Conservation (phyloP, 2,888 invertebrate genomes). For the Venustoraphidia nigricollis region DNA sequence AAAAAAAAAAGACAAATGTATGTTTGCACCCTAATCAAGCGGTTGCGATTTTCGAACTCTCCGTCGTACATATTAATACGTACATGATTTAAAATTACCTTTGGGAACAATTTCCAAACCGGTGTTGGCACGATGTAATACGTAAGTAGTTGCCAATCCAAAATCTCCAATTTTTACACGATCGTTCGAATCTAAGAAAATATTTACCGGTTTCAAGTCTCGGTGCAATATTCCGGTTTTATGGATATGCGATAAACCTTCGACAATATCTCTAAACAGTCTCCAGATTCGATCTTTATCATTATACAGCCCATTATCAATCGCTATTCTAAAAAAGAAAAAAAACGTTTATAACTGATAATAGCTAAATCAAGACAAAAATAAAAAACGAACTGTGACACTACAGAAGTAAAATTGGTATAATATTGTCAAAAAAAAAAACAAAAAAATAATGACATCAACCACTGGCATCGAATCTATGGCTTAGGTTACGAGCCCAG, state of each 20-base stretch:
- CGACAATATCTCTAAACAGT: slow-evolving; percentile 86
- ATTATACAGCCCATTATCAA: slow-evolving; percentile 63
- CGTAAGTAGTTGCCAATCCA: slow-evolving; percentile 79
- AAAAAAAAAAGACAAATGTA: too few relatives aligned
- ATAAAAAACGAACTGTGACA: too few relatives aligned
- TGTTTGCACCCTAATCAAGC: too few relatives aligned
- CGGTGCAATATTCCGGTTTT: slow-evolving; percentile 81
- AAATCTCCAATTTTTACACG: slow-evolving; percentile 98
- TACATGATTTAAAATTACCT: slow-evolving; percentile 10
- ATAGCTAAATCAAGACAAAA: too few relatives aligned
- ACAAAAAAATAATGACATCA: too few relatives aligned
- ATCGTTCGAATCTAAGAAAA: slow-evolving; percentile 87
- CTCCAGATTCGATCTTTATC: slow-evolving; percentile 78
- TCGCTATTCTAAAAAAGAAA: slow-evolving; percentile 48
- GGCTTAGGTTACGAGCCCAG: too few relatives aligned
- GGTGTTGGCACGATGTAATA: slow-evolving; percentile 23
- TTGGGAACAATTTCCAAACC: slow-evolving; percentile 9
- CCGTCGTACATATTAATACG: too few relatives aligned
- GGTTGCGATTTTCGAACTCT: too few relatives aligned
- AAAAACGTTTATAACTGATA: not conserved
- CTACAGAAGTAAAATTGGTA: too few relatives aligned
- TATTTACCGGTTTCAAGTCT: slow-evolving; percentile 79
- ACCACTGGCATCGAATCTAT: too few relatives aligned
- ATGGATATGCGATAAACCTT: slow-evolving; percentile 82
- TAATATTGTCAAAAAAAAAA: too few relatives aligned